Evolutionary conservation across 2,797 vertebrate species (phyloP).

Genomic region (Clamator glandarius): DNA sequence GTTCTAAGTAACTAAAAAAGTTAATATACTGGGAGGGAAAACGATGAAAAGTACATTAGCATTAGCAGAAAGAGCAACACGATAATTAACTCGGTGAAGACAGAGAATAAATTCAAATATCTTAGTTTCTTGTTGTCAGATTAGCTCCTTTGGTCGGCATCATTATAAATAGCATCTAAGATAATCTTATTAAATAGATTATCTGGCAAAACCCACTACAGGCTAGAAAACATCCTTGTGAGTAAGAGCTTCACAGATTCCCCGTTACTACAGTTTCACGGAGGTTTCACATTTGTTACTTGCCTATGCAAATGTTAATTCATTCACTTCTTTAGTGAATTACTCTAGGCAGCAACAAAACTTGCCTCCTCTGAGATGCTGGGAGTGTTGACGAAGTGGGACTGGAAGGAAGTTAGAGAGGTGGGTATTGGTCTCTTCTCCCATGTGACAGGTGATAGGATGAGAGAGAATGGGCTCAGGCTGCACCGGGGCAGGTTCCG

Average conservation of each 20-base stretch:
- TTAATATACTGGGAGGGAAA: too few relatives aligned
- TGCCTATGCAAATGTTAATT: neutral
- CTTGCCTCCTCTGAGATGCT: neutral
- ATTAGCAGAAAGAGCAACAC: neutral
- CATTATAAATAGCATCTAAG: neutral
- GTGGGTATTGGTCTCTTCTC: too few relatives aligned
- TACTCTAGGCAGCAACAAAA: neutral
- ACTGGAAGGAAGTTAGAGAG: too few relatives aligned
- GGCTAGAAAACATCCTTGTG: neutral
- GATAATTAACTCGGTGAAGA: neutral
- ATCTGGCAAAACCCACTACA: neutral
- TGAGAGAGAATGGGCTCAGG: too few relatives aligned
- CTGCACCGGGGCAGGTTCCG: too few relatives aligned
- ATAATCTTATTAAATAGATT: neutral
- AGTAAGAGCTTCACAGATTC: neutral
- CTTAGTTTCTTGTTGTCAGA: neutral
- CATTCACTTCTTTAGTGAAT: neutral
- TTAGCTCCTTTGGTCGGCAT: neutral
- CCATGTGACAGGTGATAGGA: too few relatives aligned
- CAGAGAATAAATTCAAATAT: neutral
- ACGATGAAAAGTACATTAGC: neutral
- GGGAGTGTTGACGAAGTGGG: neutral
- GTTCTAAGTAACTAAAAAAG: neutral
- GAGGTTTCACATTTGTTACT: neutral
- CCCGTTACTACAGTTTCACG: neutral